These are phyloP conservation scores for Delichon dasypus DNA, from an alignment of 2,797 vertebrate genomes.

Conservation along the genomic window DNA sequence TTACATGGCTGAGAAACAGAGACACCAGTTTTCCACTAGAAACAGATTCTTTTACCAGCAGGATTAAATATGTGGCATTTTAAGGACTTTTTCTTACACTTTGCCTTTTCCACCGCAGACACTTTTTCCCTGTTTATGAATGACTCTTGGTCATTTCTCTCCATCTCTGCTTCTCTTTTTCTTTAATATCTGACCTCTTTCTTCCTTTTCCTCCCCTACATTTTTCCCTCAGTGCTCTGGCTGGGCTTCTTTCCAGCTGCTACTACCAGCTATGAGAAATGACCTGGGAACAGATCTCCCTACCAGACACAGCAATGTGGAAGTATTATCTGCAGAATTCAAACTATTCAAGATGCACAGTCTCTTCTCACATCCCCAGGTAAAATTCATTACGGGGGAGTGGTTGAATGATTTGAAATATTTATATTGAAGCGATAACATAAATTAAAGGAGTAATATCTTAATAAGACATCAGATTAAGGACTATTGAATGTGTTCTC, in stretches of 20 bases:
- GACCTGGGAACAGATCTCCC: not conserved
- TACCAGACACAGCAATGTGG: not conserved
- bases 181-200: not conserved
- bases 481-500: not conserved
- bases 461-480: not conserved
- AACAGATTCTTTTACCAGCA: not conserved
- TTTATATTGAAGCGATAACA: not conserved
- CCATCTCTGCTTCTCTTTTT: not conserved
- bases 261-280: not conserved
- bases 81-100: not conserved
- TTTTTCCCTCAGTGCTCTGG: not conserved
- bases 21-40: not conserved
- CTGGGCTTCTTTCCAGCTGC: not conserved
- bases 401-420: not conserved
- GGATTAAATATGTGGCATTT: not conserved
- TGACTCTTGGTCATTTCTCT: not conserved
- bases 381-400: not conserved
- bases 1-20: not conserved
- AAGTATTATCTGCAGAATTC: not conserved
- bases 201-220: not conserved
- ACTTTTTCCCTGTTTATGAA: not conserved
- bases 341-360: not conserved
- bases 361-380: not conserved
- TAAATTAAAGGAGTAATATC: not conserved
- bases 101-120: not conserved